Conservation (phyloP, 2,888 invertebrate genomes). For the Tetrapedia diversipes region DNA sequence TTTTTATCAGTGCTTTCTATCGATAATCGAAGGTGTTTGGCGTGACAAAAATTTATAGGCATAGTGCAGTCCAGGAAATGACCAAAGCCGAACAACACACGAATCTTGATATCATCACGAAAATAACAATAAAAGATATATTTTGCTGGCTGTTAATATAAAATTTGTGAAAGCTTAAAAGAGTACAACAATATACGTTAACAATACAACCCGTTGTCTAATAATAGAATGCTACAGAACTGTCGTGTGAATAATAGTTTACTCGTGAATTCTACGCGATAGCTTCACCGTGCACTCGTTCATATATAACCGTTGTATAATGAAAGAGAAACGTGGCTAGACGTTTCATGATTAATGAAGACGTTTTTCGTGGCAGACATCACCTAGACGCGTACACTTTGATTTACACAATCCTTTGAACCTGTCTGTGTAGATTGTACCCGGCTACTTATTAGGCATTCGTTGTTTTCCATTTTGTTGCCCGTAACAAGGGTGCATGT, state of each 20-base stretch:
- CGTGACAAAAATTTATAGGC: no score
- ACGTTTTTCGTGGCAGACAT: conserved; percentile 24
- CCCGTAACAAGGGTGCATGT: no score
- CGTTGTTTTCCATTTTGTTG: no score
- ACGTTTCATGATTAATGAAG: conserved; percentile 42
- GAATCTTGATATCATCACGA: no score
- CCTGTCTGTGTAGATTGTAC: conserved; percentile 5
- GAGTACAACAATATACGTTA: background rate
- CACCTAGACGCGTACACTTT: conserved; percentile 10
- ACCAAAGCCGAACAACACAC: no score
- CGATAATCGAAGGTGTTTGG: no score
- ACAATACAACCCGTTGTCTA: background rate
- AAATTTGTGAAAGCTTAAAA: no score
- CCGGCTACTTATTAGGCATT: no score
- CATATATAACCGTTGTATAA: conserved; percentile 8
- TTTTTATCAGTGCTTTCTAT: no score
- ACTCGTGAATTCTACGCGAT: conserved; percentile 16
- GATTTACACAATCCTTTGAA: conserved; percentile 17
- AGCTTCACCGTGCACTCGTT: conserved; percentile 2
- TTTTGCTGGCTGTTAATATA: no score
- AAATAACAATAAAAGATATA: no score
- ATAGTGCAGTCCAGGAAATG: no score
- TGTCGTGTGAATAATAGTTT: background rate
- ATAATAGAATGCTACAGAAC: background rate
- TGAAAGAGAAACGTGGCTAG: conserved; percentile 26